Conservation (phyloP, 2,113 vertebrate genomes). For the Ursus arctos region DNA sequence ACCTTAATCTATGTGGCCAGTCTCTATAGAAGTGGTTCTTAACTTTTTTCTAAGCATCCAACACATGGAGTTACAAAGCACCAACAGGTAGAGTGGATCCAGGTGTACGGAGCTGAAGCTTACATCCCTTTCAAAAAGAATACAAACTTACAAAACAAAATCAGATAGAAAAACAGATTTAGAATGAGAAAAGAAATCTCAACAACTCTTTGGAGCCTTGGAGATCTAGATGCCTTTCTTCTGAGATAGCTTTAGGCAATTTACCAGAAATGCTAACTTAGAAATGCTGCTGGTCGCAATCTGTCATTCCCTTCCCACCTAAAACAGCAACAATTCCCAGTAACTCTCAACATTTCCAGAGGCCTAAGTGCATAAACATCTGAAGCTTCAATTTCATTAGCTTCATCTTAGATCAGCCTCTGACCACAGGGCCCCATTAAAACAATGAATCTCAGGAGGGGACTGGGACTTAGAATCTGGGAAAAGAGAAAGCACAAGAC, state of each 20-base stretch:
- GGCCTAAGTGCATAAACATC: neutral
- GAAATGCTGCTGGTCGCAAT: neutral
- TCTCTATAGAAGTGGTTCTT: neutral
- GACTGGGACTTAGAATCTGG: neutral
- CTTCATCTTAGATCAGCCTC: neutral
- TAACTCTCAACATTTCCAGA: neutral
- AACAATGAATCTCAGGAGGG: neutral
- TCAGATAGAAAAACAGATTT: neutral
- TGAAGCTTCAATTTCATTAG: neutral
- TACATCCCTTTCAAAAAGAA: neutral
- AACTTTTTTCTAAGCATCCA: neutral
- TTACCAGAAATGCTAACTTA: neutral
- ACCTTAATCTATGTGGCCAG: neutral
- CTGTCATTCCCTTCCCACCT: neutral
- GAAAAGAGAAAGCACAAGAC: neutral
- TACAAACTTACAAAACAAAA: neutral
- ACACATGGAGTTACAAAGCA: neutral
- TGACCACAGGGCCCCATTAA: neutral
- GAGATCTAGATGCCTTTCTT: neutral
- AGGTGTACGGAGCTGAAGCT: neutral
- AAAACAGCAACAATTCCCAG: neutral
- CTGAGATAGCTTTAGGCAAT: neutral
- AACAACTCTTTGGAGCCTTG: neutral
- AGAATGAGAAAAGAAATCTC: constrained; percentile 51
- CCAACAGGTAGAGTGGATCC: neutral